Evolutionary conservation across 2,888 invertebrate species (phyloP), one percentile per base, ranked within the genome.

Genomic region (Thera britannica): DNA sequence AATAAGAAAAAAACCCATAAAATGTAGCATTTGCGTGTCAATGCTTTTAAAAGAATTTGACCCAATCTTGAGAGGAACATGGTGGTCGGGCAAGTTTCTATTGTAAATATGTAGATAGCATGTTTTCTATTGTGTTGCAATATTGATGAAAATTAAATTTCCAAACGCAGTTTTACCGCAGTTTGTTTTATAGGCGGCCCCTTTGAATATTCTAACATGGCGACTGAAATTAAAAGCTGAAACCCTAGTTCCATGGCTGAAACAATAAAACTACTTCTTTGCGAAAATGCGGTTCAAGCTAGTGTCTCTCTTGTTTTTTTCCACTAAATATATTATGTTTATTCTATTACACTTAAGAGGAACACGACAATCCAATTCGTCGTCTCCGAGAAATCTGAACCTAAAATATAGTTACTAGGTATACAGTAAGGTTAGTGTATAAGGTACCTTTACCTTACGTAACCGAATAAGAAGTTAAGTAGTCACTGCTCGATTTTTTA

Each of bases 11-110:
- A 62, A 63, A 3, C 62, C 12, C 38, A 61, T 65, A 65, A 68
- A 62, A 57, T 38, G 35, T n/a, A 48, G 64, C 46, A 48, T 64
- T 64, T 57, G 49, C 52, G 46, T 67, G 62, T 67, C 54, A 46
- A 63, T 63, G 63, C 52, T 23, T 51, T 2, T 62, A 44, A 11
- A 58, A 56, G 36, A 35, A 60, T 60, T 60, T 46, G 56, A 63
- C 59, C 56, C 55, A 52, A 46, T 54, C 41, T 58, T 52, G 41
- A 34, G 3, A 51, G 51, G 12, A 34, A 9, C 54, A 55, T 48
- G 55, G 51, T 35, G 34, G n/a, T 41, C 12, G 49, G 62, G 49
- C 48, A 11, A 49, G 56, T 38, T 59, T 59, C 51, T 57, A 9
- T 23, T 52, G 52, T 8, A 52, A 34, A 34, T 52, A 51, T 6